Percentiles rank a stretch among this genome's conserved stretches.
phyloP scores from a whole-genome alignment of 2,113 vertebrate species.

The Rhynchomys soricoides region DNA sequence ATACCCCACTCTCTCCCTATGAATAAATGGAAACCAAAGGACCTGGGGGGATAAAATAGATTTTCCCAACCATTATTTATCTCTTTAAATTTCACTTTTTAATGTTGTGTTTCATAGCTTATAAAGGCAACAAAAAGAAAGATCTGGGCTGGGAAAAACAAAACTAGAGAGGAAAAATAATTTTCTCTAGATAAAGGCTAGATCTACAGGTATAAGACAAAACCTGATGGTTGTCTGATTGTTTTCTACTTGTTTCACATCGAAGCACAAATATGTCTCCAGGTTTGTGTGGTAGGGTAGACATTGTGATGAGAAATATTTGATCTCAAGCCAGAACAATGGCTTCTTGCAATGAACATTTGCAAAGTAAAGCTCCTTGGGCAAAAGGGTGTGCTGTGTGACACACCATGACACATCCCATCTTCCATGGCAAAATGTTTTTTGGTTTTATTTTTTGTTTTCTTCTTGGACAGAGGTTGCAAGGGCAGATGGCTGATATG shows the following conservation, averaged over 20 bases:
- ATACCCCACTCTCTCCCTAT: not conserved
- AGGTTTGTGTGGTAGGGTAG: not conserved
- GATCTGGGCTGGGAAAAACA: not conserved
- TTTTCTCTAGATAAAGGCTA: constrained; percentile 29
- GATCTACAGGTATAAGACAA: constrained; percentile 11
- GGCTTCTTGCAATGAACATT: not conserved
- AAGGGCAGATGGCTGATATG: not conserved
- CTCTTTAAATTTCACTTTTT: constrained; percentile 48
- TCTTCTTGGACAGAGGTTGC: not conserved
- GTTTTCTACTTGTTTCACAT: constrained; percentile 49
- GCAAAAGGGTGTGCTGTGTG: not conserved
- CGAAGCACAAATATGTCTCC: constrained; percentile 47
- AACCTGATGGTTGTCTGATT: not conserved
- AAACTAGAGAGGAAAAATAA: constrained; percentile 35
- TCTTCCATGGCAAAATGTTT: not conserved
- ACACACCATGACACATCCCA: not conserved
- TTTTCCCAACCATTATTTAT: constrained; percentile 42
- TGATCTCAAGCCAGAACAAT: not conserved
- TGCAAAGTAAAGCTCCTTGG: not conserved
- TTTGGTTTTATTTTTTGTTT: not conserved
- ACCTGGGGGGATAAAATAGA: constrained; percentile 5
- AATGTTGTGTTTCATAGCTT: not conserved
- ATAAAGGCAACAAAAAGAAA: constrained; percentile 46
- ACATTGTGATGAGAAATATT: constrained; percentile 25
- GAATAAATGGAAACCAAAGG: not conserved